Percentiles rank a stretch among this genome's conserved stretches.
These are phyloP conservation scores for Brachionus asplanchnoidis DNA, from an alignment of 1,140 invertebrate genomes.

Conservation along the genomic window DNA sequence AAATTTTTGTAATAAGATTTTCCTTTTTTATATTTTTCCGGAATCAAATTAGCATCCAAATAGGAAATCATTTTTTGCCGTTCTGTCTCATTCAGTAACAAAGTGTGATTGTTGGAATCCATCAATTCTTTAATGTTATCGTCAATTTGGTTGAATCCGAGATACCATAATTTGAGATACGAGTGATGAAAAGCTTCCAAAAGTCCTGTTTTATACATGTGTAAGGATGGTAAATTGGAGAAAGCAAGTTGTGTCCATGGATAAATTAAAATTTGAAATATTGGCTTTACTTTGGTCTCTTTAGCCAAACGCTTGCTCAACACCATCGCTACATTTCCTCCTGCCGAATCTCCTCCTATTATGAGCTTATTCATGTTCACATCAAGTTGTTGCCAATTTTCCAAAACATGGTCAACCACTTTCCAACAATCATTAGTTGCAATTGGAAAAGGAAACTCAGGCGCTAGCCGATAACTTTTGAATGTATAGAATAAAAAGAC, in stretches of 20 bases:
- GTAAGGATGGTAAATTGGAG: neutral
- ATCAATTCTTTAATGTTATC: neutral
- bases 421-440: neutral
- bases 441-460: slow-evolving; percentile 25
- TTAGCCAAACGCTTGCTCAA: neutral
- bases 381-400: neutral
- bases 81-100: neutral
- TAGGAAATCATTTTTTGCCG: neutral
- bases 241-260: slow-evolving; percentile 11
- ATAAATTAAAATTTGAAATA: slow-evolving; percentile 29
- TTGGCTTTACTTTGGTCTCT: neutral
- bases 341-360: slow-evolving; percentile 14
- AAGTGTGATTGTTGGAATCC: neutral
- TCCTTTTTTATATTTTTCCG: neutral
- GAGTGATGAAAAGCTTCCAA: neutral
- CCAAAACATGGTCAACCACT: neutral
- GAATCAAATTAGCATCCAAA: neutral
- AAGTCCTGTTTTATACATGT: neutral
- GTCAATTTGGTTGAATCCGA: neutral
- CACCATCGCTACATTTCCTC: neutral
- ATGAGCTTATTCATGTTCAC: neutral
- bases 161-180: neutral
- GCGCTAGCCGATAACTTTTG: neutral
- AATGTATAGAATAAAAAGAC: neutral
- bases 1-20: neutral